phyloP scores from a whole-genome alignment of 2,888 invertebrate genomes.

The Hesperia comma region DNA sequence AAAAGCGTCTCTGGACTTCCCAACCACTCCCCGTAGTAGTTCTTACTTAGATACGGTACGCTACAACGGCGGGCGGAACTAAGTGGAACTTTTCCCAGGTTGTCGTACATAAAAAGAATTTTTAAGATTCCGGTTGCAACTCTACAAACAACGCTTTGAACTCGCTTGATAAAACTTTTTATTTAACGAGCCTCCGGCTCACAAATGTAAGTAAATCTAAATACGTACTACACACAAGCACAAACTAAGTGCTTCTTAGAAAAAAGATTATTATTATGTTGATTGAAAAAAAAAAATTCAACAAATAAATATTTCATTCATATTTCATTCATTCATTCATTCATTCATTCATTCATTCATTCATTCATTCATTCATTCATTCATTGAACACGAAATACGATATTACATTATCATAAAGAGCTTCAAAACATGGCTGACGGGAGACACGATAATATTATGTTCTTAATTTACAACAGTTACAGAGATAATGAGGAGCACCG shows the following conservation, averaged over 20 bases:
- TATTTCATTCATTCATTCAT: too few species aligned
- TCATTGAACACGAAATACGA: constrained; percentile 27
- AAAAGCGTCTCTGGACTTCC: constrained; percentile 71
- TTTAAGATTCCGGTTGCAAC: constrained; percentile 67
- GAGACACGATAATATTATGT: constrained; percentile 50
- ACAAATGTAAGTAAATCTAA: background rate
- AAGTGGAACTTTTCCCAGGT: constrained; percentile 78
- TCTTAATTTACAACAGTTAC: constrained; percentile 62
- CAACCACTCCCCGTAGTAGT: constrained; percentile 66
- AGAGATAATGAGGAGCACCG: constrained; percentile 65
- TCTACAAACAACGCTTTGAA: constrained; percentile 62
- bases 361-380: too few species aligned
- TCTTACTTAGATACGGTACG: constrained; percentile 71
- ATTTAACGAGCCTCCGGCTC: constrained; percentile 11
- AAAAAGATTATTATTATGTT: constrained; percentile 25
- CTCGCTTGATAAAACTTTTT: constrained; percentile 39
- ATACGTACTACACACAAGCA: background rate
- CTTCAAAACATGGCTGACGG: constrained; percentile 37
- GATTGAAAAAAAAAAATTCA: too few species aligned
- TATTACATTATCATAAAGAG: constrained; percentile 32
- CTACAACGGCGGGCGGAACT: constrained; percentile 64
- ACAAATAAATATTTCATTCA: too few species aligned
- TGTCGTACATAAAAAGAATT: constrained; percentile 75
- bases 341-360: too few species aligned
- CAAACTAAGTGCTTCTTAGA: constrained; percentile 12